Percentiles rank a stretch among this genome's conserved stretches.
Conservation (phyloP, 2,797 vertebrate species). For the Enteromius fasciolatus region DNA sequence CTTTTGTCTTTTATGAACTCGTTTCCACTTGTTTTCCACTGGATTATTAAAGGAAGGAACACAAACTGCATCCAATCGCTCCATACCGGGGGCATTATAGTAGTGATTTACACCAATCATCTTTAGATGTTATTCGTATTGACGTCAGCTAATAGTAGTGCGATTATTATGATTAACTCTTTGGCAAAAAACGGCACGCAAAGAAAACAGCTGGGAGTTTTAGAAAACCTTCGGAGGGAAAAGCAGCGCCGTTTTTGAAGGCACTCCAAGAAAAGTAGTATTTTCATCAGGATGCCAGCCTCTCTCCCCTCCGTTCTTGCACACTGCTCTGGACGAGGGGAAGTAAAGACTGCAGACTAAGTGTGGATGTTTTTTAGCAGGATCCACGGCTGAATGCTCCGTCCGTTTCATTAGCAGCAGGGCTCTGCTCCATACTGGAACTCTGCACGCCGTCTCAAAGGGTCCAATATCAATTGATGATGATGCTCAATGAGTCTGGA, state of each 20-base stretch:
- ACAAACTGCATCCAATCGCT: conserved; percentile 67
- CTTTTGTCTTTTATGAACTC: conserved; percentile 42
- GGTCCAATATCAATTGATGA: conserved; percentile 9
- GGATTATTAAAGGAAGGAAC: conserved; percentile 51
- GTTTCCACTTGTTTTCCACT: conserved; percentile 51
- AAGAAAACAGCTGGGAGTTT: conserved; percentile 72
- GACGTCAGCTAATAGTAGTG: conserved; percentile 72
- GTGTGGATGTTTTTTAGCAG: conserved; percentile 32
- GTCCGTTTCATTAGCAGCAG: conserved; percentile 25
- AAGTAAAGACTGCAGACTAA: conserved; percentile 15
- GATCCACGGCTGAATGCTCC: conserved; percentile 26
- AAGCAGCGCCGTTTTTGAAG: conserved; percentile 60
- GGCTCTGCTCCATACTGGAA: conserved; percentile 18
- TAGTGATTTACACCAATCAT: conserved; percentile 68
- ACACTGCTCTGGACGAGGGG: conserved; percentile 1
- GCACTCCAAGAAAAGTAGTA: conserved; percentile 56
- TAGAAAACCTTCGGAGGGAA: conserved; percentile 44
- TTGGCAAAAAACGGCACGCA: conserved; percentile 63
- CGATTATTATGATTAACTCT: conserved; percentile 70
- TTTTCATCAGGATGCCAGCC: conserved; percentile 46
- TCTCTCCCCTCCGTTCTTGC: conserved; percentile 15
- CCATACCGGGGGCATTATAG: conserved; percentile 68
- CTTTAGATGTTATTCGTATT: conserved; percentile 68
- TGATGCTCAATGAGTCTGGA: conserved; percentile 6
- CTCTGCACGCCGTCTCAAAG: background rate